Evolutionary conservation across 2,888 invertebrate genomes (phyloP), one percentile per base, ranked within the genome.

Genomic region (Ceriagrion tenellum): DNA sequence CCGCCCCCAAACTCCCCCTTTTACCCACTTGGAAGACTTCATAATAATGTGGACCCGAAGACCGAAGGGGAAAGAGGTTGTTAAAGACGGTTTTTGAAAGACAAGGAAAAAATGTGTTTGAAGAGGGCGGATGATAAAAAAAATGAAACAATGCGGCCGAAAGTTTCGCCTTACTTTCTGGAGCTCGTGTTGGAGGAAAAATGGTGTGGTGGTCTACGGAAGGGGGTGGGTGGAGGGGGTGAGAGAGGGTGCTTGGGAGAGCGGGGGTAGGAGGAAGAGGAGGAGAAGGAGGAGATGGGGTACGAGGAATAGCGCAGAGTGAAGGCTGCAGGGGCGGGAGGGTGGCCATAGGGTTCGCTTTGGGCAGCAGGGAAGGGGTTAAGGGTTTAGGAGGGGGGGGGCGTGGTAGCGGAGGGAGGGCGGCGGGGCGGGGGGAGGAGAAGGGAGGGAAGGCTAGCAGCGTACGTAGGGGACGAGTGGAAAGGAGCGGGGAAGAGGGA

Each of bases 61-160:
- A 26, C 55, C 89, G 26, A 30, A 55, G 89, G 89, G 89, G 89
- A 55, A 89, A 55, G 89, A 89, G 89, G 89, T 89, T 89, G 89
- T 89, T 89, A 89, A 89, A 89, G 89, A 89, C 89, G 55, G 55
- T 89, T 89, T 89, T 89, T 89, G 55, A 89, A 89, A 89, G 89
- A 89, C 89, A 89, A 89, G 55, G 55, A 89, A 89, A 89, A 89
- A 89, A 89, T 89, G 89, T 89, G 89, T 89, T 89, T 89, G 89
- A 89, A 26, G 89, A 55, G 89, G 55, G 89, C 89, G 26, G 89
- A 89, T 89, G 89, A 89, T 89, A 55, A 89, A 89, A 89, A 89
- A 59, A 89, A 89, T 89, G 89, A 89, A 89, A 89, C 89, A 89
- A 89, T 89, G 89, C 47, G 89, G 89, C n/a, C 89, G 89, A 89